A percentile compares a stretch with the other conserved stretches of the same genome.
Evolutionary conservation across 2,113 vertebrate genomes (phyloP).

Genomic region (Hemiscyllium ocellatum): DNA sequence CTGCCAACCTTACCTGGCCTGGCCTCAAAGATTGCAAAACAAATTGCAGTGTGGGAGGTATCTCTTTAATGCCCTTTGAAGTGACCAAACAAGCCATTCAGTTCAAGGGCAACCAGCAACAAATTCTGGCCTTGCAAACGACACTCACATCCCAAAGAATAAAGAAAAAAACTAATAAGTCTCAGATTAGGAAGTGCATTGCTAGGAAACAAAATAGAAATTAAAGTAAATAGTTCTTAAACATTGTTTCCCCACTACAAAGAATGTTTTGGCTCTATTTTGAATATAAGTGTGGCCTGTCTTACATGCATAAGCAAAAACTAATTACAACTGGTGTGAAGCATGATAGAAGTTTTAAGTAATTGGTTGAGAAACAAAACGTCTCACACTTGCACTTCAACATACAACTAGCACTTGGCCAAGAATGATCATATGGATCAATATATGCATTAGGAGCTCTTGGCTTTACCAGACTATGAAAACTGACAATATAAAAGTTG

Average conservation of each 20-base stretch:
- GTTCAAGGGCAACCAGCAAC: too few species aligned
- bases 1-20: too few species aligned
- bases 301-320: not conserved
- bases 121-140: too few species aligned
- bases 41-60: too few species aligned
- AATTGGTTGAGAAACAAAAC: not conserved
- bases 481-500: not conserved
- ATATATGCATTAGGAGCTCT: not conserved
- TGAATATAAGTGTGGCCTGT: not conserved
- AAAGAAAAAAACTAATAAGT: not conserved
- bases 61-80: too few species aligned
- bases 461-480: not conserved
- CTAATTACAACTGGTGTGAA: not conserved
- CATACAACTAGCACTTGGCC: not conserved
- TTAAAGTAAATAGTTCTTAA: not conserved
- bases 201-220: not conserved
- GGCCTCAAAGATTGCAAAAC: too few species aligned
- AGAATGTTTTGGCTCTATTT: not conserved
- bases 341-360: not conserved
- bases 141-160: too few species aligned
- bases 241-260: not conserved
- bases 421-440: not conserved
- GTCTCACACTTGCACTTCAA: not conserved
- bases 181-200: not conserved
- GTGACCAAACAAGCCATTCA: too few species aligned